phyloP scores from a whole-genome alignment of 1,140 invertebrate genomes.

The Listronotus oregonensis region DNA sequence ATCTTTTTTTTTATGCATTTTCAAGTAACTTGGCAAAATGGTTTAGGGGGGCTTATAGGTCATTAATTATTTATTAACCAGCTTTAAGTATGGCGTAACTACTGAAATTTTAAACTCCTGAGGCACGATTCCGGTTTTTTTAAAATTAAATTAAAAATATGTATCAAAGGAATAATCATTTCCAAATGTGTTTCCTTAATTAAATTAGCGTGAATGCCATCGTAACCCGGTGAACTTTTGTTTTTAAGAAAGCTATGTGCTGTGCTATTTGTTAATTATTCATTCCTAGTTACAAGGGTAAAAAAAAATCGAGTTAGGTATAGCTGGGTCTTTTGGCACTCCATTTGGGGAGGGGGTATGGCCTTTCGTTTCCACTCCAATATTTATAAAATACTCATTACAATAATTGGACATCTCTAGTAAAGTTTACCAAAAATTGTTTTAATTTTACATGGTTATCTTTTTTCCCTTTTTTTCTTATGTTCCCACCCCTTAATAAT shows the following conservation, averaged over 20 bases:
- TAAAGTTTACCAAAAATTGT: too few species aligned
- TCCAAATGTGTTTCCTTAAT: slow-evolving; percentile 4
- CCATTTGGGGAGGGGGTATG: too few species aligned
- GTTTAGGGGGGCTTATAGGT: slow-evolving; percentile 38
- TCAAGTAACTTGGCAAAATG: slow-evolving; percentile 41
- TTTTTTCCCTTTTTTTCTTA: too few species aligned
- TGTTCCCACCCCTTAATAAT: too few species aligned
- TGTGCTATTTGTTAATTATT: too few species aligned
- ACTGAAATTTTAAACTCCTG: slow-evolving; percentile 18
- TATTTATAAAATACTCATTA: too few species aligned
- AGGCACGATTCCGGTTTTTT: slow-evolving; percentile 1
- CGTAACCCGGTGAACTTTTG: slow-evolving; percentile 2
- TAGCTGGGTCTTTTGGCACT: too few species aligned
- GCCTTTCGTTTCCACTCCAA: too few species aligned
- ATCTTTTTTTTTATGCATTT: slow-evolving; percentile 34
- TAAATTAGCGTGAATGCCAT: not conserved
- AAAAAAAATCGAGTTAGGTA: too few species aligned
- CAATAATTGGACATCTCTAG: too few species aligned
- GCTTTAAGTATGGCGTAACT: slow-evolving; percentile 25
- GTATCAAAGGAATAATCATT: slow-evolving; percentile 11
- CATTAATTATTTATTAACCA: slow-evolving; percentile 34
- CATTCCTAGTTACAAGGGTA: too few species aligned
- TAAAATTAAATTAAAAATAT: slow-evolving; percentile 19
- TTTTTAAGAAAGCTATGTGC: slow-evolving; percentile 4
- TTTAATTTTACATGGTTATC: too few species aligned